A percentile compares a stretch with the other conserved stretches of the same genome.
These are phyloP conservation scores for Thunnus albacares DNA, from an alignment of 2,797 vertebrate genomes.

Conservation along the genomic window DNA sequence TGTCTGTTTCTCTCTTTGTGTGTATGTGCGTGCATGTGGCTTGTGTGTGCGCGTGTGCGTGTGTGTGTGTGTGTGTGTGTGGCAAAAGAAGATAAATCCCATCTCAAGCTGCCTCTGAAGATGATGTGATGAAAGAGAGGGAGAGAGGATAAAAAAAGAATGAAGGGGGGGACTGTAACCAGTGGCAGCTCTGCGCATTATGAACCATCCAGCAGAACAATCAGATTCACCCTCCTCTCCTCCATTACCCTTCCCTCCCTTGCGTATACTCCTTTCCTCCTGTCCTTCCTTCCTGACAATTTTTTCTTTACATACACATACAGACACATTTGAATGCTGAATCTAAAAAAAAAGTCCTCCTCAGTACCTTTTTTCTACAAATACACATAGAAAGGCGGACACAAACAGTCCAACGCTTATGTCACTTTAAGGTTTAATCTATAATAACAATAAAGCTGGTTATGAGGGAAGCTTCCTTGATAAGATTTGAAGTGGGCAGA, in stretches of 20 bases:
- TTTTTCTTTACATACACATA: conserved; percentile 46
- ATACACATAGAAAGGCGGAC: not conserved
- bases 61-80: conserved; percentile 11
- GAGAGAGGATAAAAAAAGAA: conserved; percentile 78
- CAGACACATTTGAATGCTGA: conserved; percentile 22
- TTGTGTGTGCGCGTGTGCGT: conserved; percentile 3
- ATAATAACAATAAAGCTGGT: conserved; percentile 21
- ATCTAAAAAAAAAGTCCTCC: conserved; percentile 24
- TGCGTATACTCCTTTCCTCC: conserved; percentile 37
- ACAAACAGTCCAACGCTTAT: conserved; percentile 1
- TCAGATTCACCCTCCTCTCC: conserved; percentile 74
- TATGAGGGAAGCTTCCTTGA: conserved; percentile 47
- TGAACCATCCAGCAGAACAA: conserved; percentile 81
- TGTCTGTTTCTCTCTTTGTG: conserved; percentile 43
- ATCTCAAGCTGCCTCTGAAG: conserved; percentile 81
- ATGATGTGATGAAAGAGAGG: conserved; percentile 82
- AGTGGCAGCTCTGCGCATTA: conserved; percentile 76
- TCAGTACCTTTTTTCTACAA: not conserved
- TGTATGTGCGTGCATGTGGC: too few species aligned
- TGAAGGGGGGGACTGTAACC: conserved; percentile 66
- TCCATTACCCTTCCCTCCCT: conserved; percentile 35
- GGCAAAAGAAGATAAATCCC: conserved; percentile 79
- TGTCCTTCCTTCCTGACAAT: conserved; percentile 40
- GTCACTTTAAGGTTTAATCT: conserved; percentile 22
- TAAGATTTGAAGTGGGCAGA: conserved; percentile 44